Evolutionary conservation across 2,797 vertebrate species (phyloP), one percentile per base, ranked within the genome.

Genomic region (Mormyrops boulengeri): DNA sequence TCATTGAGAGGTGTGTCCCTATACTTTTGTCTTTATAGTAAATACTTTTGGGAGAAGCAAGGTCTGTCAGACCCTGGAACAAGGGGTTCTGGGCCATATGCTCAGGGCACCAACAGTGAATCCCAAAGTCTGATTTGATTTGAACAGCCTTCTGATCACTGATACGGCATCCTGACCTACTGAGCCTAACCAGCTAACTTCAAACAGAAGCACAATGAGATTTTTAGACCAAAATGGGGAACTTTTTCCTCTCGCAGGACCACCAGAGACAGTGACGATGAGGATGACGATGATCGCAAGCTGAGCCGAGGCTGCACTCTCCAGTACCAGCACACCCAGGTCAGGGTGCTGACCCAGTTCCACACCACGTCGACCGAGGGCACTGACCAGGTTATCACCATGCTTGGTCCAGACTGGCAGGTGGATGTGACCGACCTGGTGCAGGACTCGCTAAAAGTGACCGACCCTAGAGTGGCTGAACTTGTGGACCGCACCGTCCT

Each of bases 371-470:
- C 98, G 0, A 97, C 97, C 0, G 98, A 99, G 93, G 98, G 98
- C 91, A 98, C 97, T 0, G 96, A 96, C 93, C 98, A 99, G 92
- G 97, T 98, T 91, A 98, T 99, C 96, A 98, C 98, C 92, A 99
- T 99, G 98, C 95, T 99, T 94, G 98, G 98, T 0, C 97, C 98
- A 0, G 98, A 99, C 94, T 99, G 98, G 98, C 96, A 98, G 94
- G 98, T 99, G 94, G 98, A 99, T 53, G 97, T 99, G 93, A 99
- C 98, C 0, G 97, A 99, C 94, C 95, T 99, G 92, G 98, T 99
- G 85, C 97, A 98, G 55, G 98, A 99, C 93, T 99, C 97, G 88
- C 96, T 99, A 94, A 97, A 97, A 0, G 97, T 99, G 91, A 95
- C 95, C 0, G 97, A 99, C 95, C 96, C 97, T 0, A 94, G 97